These are phyloP conservation scores for Platyrinchus mystaceus DNA, from an alignment of 2,797 vertebrate species.

Conservation along the genomic window DNA sequence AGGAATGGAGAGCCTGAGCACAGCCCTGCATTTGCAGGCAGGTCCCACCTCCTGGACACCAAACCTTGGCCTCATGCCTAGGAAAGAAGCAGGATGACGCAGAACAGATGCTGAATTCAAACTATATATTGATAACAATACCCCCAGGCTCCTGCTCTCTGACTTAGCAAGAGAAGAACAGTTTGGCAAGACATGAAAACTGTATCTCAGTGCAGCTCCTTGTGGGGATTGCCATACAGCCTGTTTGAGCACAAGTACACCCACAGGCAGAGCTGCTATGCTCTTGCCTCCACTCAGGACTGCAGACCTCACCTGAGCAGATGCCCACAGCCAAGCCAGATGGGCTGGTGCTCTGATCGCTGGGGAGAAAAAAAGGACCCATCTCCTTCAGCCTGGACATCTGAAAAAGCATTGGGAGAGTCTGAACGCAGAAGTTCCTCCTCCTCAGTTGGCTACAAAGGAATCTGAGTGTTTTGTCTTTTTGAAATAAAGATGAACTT, in stretches of 20 bases:
- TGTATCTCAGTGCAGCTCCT: neutral
- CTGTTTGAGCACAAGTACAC: neutral
- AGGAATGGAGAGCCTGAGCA: neutral
- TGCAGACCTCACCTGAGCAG: neutral
- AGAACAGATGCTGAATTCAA: neutral
- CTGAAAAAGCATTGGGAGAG: neutral
- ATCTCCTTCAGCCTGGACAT: neutral
- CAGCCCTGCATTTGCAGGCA: neutral
- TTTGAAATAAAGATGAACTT: neutral
- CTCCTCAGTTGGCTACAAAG: neutral
- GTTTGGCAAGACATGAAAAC: neutral
- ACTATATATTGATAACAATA: conserved; percentile 18
- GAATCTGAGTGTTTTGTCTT: neutral
- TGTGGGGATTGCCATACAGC: neutral
- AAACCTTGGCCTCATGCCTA: neutral
- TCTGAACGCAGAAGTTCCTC: neutral
- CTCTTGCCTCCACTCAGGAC: neutral
- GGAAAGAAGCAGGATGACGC: neutral
- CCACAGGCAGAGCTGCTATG: neutral
- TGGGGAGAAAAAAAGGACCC: neutral
- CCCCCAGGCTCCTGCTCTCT: neutral
- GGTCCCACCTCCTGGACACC: neutral
- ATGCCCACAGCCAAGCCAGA: neutral
- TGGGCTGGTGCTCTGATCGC: neutral
- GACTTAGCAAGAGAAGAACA: neutral